phyloP scores from a whole-genome alignment of 2,797 vertebrate genomes.

The Acestrorhynchus altus region DNA sequence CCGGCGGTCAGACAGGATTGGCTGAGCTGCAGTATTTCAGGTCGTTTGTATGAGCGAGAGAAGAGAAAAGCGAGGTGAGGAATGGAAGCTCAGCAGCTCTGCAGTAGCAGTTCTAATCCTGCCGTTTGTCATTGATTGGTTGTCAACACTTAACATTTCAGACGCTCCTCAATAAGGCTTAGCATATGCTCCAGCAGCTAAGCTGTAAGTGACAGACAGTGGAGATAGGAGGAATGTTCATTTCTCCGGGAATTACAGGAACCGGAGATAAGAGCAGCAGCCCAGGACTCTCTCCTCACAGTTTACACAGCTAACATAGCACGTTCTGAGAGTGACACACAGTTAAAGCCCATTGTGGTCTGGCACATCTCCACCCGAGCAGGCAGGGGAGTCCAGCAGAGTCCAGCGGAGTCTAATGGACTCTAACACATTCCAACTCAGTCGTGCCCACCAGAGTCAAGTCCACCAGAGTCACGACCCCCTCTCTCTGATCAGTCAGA shows the following conservation, averaged over 20 bases:
- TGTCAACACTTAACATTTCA: conserved; percentile 42
- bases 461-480: too few species aligned
- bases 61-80: background rate
- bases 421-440: too few species aligned
- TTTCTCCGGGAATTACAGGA: conserved; percentile 16
- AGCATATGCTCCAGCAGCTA: conserved; percentile 17
- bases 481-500: too few species aligned
- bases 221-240: conserved; percentile 26
- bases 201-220: conserved; percentile 16
- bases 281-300: conserved; percentile 1
- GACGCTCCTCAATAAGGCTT: conserved; percentile 38
- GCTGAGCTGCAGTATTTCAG: background rate
- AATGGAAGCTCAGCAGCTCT: conserved; percentile 3
- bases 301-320: background rate
- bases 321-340: background rate
- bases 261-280: background rate
- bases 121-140: conserved; percentile 14
- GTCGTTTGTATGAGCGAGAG: background rate
- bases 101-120: background rate
- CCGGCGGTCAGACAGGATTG: background rate
- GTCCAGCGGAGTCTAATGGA: too few species aligned
- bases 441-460: too few species aligned
- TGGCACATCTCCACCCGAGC: background rate
- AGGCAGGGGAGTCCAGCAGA: background rate
- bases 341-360: conserved; percentile 15